Conservation (phyloP, 2,797 vertebrate genomes). For the Xenentodon cancila region DNA sequence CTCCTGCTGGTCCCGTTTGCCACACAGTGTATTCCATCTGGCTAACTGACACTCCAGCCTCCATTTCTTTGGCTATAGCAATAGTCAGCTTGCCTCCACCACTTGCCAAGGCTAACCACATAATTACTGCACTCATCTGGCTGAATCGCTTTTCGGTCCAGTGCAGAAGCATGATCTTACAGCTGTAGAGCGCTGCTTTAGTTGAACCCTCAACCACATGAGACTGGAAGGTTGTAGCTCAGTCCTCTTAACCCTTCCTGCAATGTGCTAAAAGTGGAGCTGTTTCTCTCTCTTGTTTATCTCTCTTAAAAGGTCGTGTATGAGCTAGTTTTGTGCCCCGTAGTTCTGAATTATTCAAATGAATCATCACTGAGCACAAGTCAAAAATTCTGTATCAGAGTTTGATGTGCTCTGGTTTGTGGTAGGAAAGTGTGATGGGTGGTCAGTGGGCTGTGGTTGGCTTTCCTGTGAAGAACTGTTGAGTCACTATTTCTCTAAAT, state of each 20-base stretch:
- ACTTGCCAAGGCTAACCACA: slow-evolving; percentile 73
- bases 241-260: slow-evolving; percentile 41
- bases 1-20: slow-evolving; percentile 49
- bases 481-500: slow-evolving; percentile 28
- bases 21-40: slow-evolving; percentile 58
- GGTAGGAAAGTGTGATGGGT: slow-evolving; percentile 67
- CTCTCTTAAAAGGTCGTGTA: slow-evolving; percentile 69
- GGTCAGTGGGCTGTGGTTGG: slow-evolving; percentile 38
- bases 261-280: slow-evolving; percentile 44
- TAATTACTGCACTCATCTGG: slow-evolving; percentile 69
- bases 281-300: slow-evolving; percentile 61
- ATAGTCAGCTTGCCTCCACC: slow-evolving; percentile 52
- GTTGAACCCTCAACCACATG: slow-evolving; percentile 48
- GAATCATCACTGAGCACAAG: slow-evolving; percentile 34
- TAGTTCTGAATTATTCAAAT: slow-evolving; percentile 53
- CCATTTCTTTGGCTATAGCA: slow-evolving; percentile 48
- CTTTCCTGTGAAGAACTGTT: slow-evolving; percentile 48
- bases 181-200: slow-evolving; percentile 52
- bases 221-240: slow-evolving; percentile 55
- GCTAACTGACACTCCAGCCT: slow-evolving; percentile 31
- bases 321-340: slow-evolving; percentile 64
- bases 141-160: slow-evolving; percentile 43
- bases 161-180: slow-evolving; percentile 44
- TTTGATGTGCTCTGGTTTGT: slow-evolving; percentile 38
- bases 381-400: slow-evolving; percentile 34